Evolutionary conservation across 2,888 invertebrate species (phyloP), one percentile per base, ranked within the genome.

Genomic region (Brenthis ino): DNA sequence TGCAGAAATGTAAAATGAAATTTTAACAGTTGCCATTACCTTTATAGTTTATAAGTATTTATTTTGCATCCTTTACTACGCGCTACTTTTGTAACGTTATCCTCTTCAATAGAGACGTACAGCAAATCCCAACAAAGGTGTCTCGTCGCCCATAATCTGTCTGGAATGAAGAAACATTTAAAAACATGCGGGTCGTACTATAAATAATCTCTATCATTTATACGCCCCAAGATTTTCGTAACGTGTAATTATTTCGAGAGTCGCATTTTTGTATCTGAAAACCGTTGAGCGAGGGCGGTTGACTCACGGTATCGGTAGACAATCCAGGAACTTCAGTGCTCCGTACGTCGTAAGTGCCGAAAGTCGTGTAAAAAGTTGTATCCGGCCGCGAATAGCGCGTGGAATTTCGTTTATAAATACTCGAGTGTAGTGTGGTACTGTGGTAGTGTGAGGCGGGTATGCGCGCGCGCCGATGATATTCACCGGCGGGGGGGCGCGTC

Each of bases 311-410:
- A 82, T 79, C 84, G 85, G 80, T 83, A 91, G 91, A 90, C 89
- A 85, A 85, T 83, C 76, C 82, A 81, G 85, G 82, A 82, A 81
- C 80, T 86, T 89, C 92, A 93, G 92, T 92, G 86, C 86, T 89
- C 85, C 85, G 89, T 82, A 85, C 88, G 91, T 82, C 89, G 91
- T 91, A 92, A 93, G 92, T 92, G 91, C 89, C 78, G 92, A 89
- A 87, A 91, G 91, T 91, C 92, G 92, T 91, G 92, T 91, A 90
- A 91, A 91, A 91, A 91, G 91, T 88, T 88, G 89, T 91, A 92
- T 90, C 91, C 91, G 90, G 88, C 89, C 80, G 81, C 80, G 87
- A 85, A 88, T 86, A 87, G 85, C 85, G 84, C 83, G 85, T 84
- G 90, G 91, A 88, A 91, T 92, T 90, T 81, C 86, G 88, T 89